Evolutionary conservation across 2,797 vertebrate species (phyloP).

Genomic region (Phoxinus dragarum): DNA sequence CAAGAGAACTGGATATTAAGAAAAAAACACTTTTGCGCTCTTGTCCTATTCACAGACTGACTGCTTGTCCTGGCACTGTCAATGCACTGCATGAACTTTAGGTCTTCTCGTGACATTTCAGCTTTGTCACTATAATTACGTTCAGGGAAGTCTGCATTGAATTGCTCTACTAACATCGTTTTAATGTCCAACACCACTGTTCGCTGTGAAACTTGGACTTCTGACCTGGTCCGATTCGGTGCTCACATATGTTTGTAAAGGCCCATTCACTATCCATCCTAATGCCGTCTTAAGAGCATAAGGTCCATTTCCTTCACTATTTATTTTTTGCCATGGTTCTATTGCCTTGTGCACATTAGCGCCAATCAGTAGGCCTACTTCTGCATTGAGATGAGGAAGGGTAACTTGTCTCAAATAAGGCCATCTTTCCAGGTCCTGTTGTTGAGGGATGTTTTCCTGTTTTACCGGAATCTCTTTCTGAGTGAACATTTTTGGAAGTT

Average conservation of each 20-base stretch:
- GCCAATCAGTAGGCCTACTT: constrained; percentile 29
- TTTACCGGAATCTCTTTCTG: too few species aligned
- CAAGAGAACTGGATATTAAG: too few species aligned
- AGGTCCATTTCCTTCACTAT: constrained; percentile 23
- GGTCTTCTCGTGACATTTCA: background rate
- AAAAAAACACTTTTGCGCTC: too few species aligned
- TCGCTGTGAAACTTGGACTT: too few species aligned
- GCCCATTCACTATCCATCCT: constrained; percentile 38
- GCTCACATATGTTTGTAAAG: background rate
- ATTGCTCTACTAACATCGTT: background rate
- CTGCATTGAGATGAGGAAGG: background rate
- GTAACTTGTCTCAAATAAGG: too few species aligned
- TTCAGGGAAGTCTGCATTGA: background rate
- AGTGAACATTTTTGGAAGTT: too few species aligned
- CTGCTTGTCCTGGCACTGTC: background rate
- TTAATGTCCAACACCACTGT: background rate
- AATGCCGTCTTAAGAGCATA: constrained; percentile 31
- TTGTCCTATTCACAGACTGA: background rate
- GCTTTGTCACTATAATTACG: background rate
- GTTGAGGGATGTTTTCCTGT: too few species aligned
- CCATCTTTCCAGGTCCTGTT: too few species aligned
- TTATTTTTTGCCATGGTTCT: constrained; percentile 36
- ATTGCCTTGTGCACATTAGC: constrained; percentile 25
- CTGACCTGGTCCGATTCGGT: background rate
- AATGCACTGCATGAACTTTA: background rate